Evolutionary conservation across 2,113 vertebrate species (phyloP).

Genomic region (Callaeas wilsoni): DNA sequence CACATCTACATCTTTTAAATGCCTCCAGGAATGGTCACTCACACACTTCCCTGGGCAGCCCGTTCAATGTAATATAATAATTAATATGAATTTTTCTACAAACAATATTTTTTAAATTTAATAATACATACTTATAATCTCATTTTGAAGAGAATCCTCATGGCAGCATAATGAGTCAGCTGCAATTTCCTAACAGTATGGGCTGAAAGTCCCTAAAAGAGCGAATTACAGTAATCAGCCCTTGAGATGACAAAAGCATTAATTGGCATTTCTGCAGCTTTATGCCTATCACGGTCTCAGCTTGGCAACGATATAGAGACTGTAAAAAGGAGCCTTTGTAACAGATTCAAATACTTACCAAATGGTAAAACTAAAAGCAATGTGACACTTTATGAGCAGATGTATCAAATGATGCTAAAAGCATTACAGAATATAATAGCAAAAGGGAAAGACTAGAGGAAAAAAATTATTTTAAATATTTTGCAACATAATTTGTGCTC

Average conservation of each 20-base stretch:
- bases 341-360: constrained; percentile 50
- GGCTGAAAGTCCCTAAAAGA: constrained; percentile 50
- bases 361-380: constrained; percentile 47
- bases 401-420: neutral
- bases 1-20: neutral
- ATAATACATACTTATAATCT: constrained; percentile 45
- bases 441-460: neutral
- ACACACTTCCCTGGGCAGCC: neutral
- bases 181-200: constrained; percentile 43
- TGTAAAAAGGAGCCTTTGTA: constrained; percentile 49
- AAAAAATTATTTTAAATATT: neutral
- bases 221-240: constrained; percentile 70
- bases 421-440: neutral
- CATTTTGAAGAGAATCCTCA: constrained; percentile 48
- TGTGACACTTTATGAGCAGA: neutral
- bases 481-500: neutral
- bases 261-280: constrained; percentile 63
- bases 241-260: constrained; percentile 66
- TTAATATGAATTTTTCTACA: neutral
- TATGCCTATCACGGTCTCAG: constrained; percentile 52
- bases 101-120: neutral
- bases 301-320: constrained; percentile 39
- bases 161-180: constrained; percentile 45
- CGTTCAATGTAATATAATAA: neutral
- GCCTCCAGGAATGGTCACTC: neutral